These are phyloP conservation scores for Tetramorium parvispinum DNA, from an alignment of 1,140 invertebrate genomes.

Conservation along the genomic window DNA sequence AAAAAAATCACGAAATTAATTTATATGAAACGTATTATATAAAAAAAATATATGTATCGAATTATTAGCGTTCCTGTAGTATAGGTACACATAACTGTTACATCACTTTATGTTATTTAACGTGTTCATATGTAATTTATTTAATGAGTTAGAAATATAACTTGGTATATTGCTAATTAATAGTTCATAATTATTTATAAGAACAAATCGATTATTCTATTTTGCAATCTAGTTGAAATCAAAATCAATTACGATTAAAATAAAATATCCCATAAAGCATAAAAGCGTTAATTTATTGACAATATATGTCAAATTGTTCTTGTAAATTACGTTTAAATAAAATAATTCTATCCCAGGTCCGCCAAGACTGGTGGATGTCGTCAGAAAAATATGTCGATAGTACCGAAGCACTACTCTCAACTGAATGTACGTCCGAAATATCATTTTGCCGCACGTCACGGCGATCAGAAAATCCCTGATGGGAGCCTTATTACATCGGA, in stretches of 20 bases:
- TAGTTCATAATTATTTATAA: constrained; percentile 1
- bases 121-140: background rate
- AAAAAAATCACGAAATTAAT: background rate
- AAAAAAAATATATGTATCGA: background rate
- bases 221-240: background rate
- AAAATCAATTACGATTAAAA: background rate
- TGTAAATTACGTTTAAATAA: background rate
- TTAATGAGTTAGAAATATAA: background rate
- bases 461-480: constrained; percentile 36
- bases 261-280: background rate
- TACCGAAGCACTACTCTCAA: background rate
- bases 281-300: background rate
- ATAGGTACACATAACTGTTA: background rate
- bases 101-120: background rate
- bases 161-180: background rate
- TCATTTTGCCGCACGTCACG: constrained; percentile 18
- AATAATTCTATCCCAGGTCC: background rate
- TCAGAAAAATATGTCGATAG: constrained; percentile 7
- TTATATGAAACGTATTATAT: background rate
- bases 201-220: background rate
- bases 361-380: background rate
- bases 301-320: background rate
- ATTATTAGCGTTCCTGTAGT: background rate
- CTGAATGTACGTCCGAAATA: constrained; percentile 21
- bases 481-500: constrained; percentile 45